Evolutionary conservation across 2,797 vertebrate species (phyloP).

Genomic region (Sebastes trivittatus): DNA sequence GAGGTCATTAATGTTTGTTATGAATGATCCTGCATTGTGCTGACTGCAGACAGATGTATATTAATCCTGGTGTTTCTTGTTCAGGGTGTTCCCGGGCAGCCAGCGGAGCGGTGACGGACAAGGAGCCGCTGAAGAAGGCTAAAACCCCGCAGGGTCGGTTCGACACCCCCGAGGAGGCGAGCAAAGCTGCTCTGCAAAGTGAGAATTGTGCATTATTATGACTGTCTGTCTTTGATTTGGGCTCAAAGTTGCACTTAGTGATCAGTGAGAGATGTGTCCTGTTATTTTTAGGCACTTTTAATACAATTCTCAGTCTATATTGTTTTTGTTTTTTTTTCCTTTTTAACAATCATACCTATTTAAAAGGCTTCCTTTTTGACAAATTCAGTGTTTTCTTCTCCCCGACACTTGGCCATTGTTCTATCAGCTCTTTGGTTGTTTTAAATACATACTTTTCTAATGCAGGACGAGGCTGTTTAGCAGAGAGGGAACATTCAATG

Average conservation of each 20-base stretch:
- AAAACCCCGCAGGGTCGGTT: conserved; percentile 91
- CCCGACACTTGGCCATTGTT: no score
- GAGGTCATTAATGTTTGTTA: neutral
- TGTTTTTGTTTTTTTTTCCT: no score
- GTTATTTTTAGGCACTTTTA: no score
- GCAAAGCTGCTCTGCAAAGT: conserved; percentile 88
- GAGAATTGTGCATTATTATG: conserved; percentile 53
- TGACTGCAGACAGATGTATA: neutral
- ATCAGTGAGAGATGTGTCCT: neutral
- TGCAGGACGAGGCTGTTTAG: no score
- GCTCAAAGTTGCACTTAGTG: neutral
- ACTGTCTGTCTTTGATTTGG: neutral
- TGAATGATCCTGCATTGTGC: neutral
- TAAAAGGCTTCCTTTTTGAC: no score
- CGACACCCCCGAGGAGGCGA: conserved; percentile 84
- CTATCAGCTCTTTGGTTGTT: no score
- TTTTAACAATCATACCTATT: no score
- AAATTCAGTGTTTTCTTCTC: no score
- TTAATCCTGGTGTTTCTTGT: neutral
- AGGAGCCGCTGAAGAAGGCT: conserved; percentile 84
- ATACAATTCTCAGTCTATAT: no score
- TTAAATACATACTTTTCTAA: fast-evolving
- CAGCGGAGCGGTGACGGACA: conserved; percentile 70
- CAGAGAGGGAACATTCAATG: no score
- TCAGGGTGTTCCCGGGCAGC: conserved; percentile 69